Evolutionary conservation across 1,140 invertebrate species (phyloP), one percentile per base, ranked within the genome.

Genomic region (Amyelois transitella): DNA sequence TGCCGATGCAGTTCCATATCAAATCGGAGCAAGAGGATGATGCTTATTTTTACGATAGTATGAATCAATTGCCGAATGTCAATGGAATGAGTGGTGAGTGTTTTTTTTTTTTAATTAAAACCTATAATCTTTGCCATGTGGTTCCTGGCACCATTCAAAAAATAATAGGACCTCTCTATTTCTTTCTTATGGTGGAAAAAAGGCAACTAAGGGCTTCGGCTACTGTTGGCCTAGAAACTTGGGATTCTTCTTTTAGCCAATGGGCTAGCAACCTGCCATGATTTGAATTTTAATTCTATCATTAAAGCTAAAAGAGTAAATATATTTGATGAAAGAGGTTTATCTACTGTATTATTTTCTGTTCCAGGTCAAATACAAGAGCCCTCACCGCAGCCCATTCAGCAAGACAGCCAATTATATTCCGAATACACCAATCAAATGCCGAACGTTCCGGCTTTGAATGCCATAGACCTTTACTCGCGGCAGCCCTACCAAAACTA

Each of bases 21-120:
- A 87, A 87, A 20, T 66, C 81, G 0, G 85, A 88, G 38, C 81
- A 85, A 21, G 79, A 86, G 8, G 85, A 87, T 28, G 82, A 86
- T 48, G 68, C 75, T 0, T 86, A 86, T 60, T 86, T 86, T 20
- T 85, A 85, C 60, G 81, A 82, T 1, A 78, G 66, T 53, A 69
- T 77, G 0, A 76, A 66, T 49, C 80, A 77, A 0, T 44, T 82
- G 1, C 55, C 62, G 21, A 58, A 53, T 49, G 67, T 67, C 25
- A 63, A 55, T 25, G 66, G 61, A 47, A 47, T 83, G 18, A 83
- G 75, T 69, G 77, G 83, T 86, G 54, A 81, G 80, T 70, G 25
- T 12, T 51, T 50, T 58, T 8, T 44, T 50, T 44, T 53, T 58
- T 52, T 21, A 51, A 25, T 44, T 20, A 22, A 5, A 5, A 3